Evolutionary conservation across 2,888 invertebrate genomes (phyloP).

Genomic region (Anodontia alba): DNA sequence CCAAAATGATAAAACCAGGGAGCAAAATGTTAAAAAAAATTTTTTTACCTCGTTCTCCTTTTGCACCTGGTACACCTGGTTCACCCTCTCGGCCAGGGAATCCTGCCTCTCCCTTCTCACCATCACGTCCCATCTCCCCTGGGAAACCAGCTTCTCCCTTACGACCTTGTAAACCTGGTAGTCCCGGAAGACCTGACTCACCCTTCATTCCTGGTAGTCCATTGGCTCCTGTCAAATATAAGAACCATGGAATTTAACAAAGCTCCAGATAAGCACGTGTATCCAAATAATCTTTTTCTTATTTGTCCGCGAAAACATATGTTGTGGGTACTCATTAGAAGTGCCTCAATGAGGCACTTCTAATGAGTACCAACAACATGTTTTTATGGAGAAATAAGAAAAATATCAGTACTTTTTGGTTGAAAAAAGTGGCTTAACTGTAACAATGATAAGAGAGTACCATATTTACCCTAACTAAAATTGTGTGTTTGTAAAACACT

Average conservation of each 20-base stretch:
- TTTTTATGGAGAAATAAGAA: too few species aligned
- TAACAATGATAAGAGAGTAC: background rate
- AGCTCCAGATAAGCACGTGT: background rate
- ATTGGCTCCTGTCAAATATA: conserved; percentile 46
- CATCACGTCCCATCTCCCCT: conserved; percentile 63
- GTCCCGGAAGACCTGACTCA: conserved; percentile 68
- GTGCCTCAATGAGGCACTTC: too few species aligned
- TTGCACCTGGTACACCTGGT: conserved; percentile 75
- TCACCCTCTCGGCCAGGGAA: conserved; percentile 73
- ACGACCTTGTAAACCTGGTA: conserved; percentile 67
- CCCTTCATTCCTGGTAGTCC: conserved; percentile 77
- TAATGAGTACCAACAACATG: too few species aligned
- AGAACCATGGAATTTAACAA: background rate
- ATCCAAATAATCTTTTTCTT: background rate
- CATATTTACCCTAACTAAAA: background rate
- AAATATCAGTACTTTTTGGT: too few species aligned
- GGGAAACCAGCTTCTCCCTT: conserved; percentile 68
- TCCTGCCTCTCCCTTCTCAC: conserved; percentile 67
- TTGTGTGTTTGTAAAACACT: too few species aligned
- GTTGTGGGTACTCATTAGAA: too few species aligned
- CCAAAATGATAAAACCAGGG: too few species aligned
- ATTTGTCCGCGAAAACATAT: too few species aligned
- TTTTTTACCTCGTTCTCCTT: conserved; percentile 72
- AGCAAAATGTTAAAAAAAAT: too few species aligned
- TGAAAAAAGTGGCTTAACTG: background rate